These are phyloP conservation scores for Montipora sp. DNA, from an alignment of 64 coral and sea anemone species.

Conservation along the genomic window DNA sequence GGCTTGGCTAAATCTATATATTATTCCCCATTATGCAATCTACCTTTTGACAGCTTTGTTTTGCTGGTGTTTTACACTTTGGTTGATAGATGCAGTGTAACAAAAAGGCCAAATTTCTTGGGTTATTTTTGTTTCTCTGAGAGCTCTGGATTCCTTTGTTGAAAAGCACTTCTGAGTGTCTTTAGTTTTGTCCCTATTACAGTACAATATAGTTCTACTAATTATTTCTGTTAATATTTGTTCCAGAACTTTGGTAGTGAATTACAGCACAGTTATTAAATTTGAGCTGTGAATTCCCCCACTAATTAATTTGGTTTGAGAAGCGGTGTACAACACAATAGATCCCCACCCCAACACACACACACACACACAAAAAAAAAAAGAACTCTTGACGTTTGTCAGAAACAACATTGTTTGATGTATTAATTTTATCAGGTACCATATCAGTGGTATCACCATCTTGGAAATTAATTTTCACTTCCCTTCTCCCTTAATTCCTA, in stretches of 20 bases:
- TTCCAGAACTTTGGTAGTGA: neutral
- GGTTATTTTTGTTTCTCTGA: neutral
- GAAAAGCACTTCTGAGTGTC: neutral
- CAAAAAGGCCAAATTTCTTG: neutral
- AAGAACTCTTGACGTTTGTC: too few species aligned
- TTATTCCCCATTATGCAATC: neutral
- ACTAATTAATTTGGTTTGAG: neutral
- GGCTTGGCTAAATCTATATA: too few species aligned
- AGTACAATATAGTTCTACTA: neutral
- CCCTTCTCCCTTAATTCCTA: too few species aligned
- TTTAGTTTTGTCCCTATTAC: neutral
- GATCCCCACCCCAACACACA: neutral
- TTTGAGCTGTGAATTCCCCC: neutral
- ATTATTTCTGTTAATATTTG: neutral
- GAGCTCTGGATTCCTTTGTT: neutral
- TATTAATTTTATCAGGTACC: too few species aligned
- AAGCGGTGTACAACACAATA: neutral
- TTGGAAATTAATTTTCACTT: too few species aligned
- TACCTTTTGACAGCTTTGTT: neutral
- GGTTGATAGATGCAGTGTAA: neutral
- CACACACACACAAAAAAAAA: too few species aligned
- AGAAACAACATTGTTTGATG: too few species aligned
- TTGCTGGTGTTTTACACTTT: constrained; percentile 1
- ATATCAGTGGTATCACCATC: too few species aligned
- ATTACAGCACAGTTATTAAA: neutral